phyloP scores from a whole-genome alignment of 2,797 vertebrate genomes.

The Neopelma chrysocephalum region DNA sequence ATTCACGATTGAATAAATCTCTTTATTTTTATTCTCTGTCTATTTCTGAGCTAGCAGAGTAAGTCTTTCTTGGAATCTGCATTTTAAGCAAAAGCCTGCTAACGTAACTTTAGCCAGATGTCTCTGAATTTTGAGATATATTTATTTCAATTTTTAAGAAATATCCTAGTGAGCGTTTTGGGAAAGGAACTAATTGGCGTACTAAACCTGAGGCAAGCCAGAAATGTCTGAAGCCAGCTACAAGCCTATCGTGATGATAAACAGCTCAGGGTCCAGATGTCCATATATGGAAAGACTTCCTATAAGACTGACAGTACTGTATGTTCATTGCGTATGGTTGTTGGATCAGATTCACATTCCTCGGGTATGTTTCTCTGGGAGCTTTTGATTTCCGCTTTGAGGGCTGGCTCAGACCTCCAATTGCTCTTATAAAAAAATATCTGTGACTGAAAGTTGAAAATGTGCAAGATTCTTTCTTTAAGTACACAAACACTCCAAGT shows the following conservation, averaged over 20 bases:
- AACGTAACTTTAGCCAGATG: conserved; percentile 45
- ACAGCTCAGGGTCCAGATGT: conserved; percentile 77
- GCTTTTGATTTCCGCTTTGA: conserved; percentile 95
- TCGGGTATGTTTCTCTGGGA: conserved; percentile 86
- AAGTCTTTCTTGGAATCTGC: conserved; percentile 48
- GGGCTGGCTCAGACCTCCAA: conserved; percentile 86
- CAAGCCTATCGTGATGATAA: conserved; percentile 56
- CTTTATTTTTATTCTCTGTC: conserved; percentile 53
- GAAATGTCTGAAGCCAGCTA: conserved; percentile 54
- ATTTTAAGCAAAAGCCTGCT: conserved; percentile 66
- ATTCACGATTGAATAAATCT: conserved; percentile 41
- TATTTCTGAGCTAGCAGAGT: conserved; percentile 48
- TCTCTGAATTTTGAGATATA: conserved; percentile 58
- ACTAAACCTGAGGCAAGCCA: conserved; percentile 51
- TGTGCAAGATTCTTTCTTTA: conserved; percentile 89
- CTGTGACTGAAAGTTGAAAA: conserved; percentile 83
- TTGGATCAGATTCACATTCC: conserved; percentile 90
- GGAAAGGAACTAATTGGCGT: conserved; percentile 57
- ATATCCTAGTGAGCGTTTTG: conserved; percentile 52
- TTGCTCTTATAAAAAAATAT: conserved; percentile 90
- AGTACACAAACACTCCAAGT: conserved; percentile 92
- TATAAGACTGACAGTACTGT: conserved; percentile 77
- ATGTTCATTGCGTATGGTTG: conserved; percentile 84
- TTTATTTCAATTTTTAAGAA: conserved; percentile 67
- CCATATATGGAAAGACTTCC: conserved; percentile 93